Conservation (phyloP, 2,797 vertebrate species). For the Rhinella marina region DNA sequence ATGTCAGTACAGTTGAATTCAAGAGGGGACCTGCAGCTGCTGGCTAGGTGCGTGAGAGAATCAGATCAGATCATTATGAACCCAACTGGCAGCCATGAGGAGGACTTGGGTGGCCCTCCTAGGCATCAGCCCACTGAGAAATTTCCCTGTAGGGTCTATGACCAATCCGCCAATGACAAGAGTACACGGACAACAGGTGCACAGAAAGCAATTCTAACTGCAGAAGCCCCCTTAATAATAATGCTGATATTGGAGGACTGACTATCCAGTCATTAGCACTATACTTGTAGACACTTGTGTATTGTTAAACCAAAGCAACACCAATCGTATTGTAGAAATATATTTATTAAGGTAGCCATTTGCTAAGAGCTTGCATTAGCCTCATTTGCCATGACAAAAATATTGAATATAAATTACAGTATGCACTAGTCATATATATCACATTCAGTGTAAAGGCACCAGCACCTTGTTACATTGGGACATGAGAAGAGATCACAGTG, state of each 20-base stretch:
- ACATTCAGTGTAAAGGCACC: conserved; percentile 48
- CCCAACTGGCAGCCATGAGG: too few relatives aligned
- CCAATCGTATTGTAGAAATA: conserved; percentile 52
- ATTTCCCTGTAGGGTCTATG: too few relatives aligned
- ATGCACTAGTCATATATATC: conserved; percentile 18
- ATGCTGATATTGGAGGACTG: too few relatives aligned
- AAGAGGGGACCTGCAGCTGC: too few relatives aligned
- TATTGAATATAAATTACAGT: conserved; percentile 29
- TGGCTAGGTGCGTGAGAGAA: too few relatives aligned
- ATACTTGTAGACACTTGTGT: not conserved
- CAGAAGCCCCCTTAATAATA: too few relatives aligned
- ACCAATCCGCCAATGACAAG: too few relatives aligned
- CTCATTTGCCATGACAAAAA: conserved; percentile 50
- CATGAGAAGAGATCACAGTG: conserved; percentile 13
- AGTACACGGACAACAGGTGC: not conserved
- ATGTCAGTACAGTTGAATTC: too few relatives aligned
- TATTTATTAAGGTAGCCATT: conserved; percentile 55
- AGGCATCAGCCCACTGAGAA: too few relatives aligned
- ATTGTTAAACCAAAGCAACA: not conserved
- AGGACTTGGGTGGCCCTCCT: too few relatives aligned
- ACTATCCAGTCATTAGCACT: not conserved
- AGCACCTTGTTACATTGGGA: conserved; percentile 32
- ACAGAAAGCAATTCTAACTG: not conserved
- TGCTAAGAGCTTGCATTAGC: conserved; percentile 37
- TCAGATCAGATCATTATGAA: too few relatives aligned